Evolutionary conservation across 2,888 invertebrate genomes (phyloP).

Genomic region (Pinctada fucata): DNA sequence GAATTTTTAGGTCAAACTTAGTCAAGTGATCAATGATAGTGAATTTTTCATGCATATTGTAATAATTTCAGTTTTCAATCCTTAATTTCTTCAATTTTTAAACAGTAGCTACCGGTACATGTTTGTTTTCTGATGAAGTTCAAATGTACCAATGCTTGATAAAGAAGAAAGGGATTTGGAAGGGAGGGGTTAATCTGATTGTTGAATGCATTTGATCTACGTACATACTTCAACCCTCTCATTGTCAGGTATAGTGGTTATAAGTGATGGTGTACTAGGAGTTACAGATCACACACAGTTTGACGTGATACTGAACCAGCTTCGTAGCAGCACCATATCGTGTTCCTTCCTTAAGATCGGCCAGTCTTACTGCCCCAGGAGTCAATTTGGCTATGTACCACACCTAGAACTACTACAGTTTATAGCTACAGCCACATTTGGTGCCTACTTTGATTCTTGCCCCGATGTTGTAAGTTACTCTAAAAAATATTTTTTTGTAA

Average conservation of each 20-base stretch:
- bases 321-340: conserved; percentile 85
- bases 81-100: too few relatives aligned
- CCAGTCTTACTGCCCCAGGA: conserved; percentile 80
- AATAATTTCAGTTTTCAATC: too few relatives aligned
- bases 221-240: too few relatives aligned
- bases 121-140: too few relatives aligned
- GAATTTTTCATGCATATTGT: neutral
- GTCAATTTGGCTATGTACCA: conserved; percentile 84
- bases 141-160: too few relatives aligned
- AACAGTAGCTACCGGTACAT: too few relatives aligned
- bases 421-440: conserved; percentile 86
- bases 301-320: conserved; percentile 85
- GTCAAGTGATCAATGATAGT: neutral
- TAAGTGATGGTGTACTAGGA: conserved; percentile 85
- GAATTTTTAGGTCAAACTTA: neutral
- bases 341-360: conserved; percentile 87
- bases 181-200: too few relatives aligned
- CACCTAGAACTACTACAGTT: conserved; percentile 87
- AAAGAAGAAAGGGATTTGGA: too few relatives aligned
- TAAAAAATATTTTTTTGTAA: neutral
- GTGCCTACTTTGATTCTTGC: conserved; percentile 82
- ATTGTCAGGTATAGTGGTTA: conserved; percentile 82
- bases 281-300: conserved; percentile 85
- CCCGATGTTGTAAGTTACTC: conserved; percentile 77
- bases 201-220: too few relatives aligned